Base-by-base conservation (phyloP, 2,113 vertebrate genomes). In the Mustelus asterias region DNA sequence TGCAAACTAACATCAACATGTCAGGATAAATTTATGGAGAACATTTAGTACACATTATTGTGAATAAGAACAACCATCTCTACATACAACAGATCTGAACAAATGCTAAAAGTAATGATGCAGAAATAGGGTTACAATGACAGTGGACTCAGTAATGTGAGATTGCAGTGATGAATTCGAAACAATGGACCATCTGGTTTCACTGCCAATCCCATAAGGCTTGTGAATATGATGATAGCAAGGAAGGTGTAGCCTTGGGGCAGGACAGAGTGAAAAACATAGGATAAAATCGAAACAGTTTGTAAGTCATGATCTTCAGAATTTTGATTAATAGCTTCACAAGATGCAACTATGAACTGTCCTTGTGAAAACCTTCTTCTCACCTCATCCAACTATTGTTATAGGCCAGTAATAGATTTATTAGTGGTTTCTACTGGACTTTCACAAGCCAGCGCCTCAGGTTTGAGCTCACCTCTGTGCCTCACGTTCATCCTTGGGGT, bases 401-500 rank as follows among this genome's bases (percentile, higher is more conserved):
- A 83, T 6, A 20, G 37, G 37, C 5, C 1, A 7, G 3, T 83
- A 41, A 83, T 4, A 16, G 78, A 37, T 14, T 67, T 76, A 41
- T 83, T 41, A 83, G 80, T 41, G 80, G 37, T 83, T 83, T 41
- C 37, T 20, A 83, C 37, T 83, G 80, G 16, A 83, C 16, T 22
- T 83, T 83, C 80, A 83, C 80, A 44, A 83, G 60, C n/a, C 1
- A 33, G 86, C 95, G 1, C 22, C n/a, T 94, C 6, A 95, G 44
- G 11, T 54, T 11, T 5, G 67, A 69, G 96, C 96, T 20, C 96
- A 99, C 99, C 99, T 99, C 97, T 99, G 99, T 96, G 99, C 99
- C 96, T 99, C 99, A 0, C 99, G 98, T 86, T 99, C 99, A 48
- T 99, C 99, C 97, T 99, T 99, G 96, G 99, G 99, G 97, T 99